These are phyloP conservation scores for Valencia hispanica DNA, from an alignment of 2,797 vertebrate species.

Conservation along the genomic window DNA sequence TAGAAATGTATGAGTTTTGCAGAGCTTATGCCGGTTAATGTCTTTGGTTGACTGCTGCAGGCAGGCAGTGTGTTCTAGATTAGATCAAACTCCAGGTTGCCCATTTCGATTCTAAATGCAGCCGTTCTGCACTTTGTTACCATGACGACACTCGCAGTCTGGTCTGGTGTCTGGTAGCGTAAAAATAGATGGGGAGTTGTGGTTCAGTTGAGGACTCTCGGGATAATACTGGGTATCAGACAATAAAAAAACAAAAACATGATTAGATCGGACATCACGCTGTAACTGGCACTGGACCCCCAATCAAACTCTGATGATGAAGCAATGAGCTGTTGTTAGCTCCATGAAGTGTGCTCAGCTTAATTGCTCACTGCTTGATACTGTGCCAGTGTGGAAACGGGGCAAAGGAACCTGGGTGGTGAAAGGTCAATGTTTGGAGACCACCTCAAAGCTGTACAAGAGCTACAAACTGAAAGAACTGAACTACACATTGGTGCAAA, in stretches of 20 bases:
- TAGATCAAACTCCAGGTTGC: slow-evolving; percentile 70
- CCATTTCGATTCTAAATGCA: slow-evolving; percentile 63
- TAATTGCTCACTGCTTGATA: slow-evolving; percentile 7
- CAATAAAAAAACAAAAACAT: slow-evolving; percentile 5
- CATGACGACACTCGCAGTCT: slow-evolving; percentile 69
- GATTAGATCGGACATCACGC: slow-evolving; percentile 11
- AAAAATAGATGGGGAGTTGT: slow-evolving; percentile 62
- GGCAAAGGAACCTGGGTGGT: too few relatives aligned
- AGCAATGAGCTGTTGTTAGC: slow-evolving; percentile 4
- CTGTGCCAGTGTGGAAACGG: slow-evolving; percentile 3
- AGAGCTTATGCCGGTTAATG: slow-evolving; percentile 36
- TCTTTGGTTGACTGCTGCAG: slow-evolving; percentile 36
- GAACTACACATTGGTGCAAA: neutral
- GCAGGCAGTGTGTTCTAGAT: slow-evolving; percentile 54
- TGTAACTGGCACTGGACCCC: slow-evolving; percentile 5
- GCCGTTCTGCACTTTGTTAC: slow-evolving; percentile 69
- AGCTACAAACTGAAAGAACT: neutral
- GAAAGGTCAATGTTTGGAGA: neutral
- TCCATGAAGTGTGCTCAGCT: slow-evolving; percentile 1
- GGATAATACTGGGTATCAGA: slow-evolving; percentile 36
- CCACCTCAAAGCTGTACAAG: neutral
- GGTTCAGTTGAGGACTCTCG: slow-evolving; percentile 53
- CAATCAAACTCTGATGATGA: slow-evolving; percentile 31
- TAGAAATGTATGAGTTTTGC: slow-evolving; percentile 12
- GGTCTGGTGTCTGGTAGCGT: slow-evolving; percentile 49